A percentile compares a stretch with the other conserved stretches of the same genome.
Evolutionary conservation across 2,797 vertebrate genomes (phyloP).

Genomic region (Schizothorax lantsangensis): DNA sequence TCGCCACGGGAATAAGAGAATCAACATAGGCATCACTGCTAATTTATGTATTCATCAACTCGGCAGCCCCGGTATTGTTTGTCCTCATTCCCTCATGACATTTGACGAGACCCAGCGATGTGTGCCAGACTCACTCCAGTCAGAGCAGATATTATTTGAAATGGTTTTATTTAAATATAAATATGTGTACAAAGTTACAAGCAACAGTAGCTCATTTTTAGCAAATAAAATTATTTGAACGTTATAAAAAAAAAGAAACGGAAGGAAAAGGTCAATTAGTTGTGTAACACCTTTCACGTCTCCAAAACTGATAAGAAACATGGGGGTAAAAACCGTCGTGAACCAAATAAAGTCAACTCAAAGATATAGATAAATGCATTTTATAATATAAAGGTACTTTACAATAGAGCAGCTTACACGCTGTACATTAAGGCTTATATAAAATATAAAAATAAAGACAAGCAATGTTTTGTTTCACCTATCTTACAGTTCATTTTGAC

Average conservation of each 20-base stretch:
- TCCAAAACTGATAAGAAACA: slow-evolving; percentile 75
- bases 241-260: slow-evolving; percentile 71
- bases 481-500: slow-evolving; percentile 66
- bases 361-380: slow-evolving; percentile 79
- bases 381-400: slow-evolving; percentile 83
- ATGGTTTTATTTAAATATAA: slow-evolving; percentile 90
- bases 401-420: slow-evolving; percentile 84
- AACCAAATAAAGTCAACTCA: slow-evolving; percentile 73
- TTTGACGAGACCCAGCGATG: slow-evolving; percentile 45
- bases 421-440: slow-evolving; percentile 90
- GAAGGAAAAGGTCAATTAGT: slow-evolving; percentile 78
- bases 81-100: slow-evolving; percentile 61
- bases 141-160: slow-evolving; percentile 77
- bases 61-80: slow-evolving; percentile 73
- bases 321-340: slow-evolving; percentile 66
- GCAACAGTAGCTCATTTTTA: slow-evolving; percentile 82
- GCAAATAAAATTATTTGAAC: slow-evolving; percentile 83
- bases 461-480: slow-evolving; percentile 76
- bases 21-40: slow-evolving; percentile 78
- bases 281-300: slow-evolving; percentile 70
- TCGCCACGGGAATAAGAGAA: slow-evolving; percentile 72
- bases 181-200: slow-evolving; percentile 91
- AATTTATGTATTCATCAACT: slow-evolving; percentile 82
- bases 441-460: slow-evolving; percentile 89
- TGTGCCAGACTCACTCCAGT: slow-evolving; percentile 62